A percentile compares a stretch with the other conserved stretches of the same genome.
These are phyloP conservation scores for Limosa lapponica DNA, from an alignment of 2,797 vertebrate genomes.

Conservation along the genomic window DNA sequence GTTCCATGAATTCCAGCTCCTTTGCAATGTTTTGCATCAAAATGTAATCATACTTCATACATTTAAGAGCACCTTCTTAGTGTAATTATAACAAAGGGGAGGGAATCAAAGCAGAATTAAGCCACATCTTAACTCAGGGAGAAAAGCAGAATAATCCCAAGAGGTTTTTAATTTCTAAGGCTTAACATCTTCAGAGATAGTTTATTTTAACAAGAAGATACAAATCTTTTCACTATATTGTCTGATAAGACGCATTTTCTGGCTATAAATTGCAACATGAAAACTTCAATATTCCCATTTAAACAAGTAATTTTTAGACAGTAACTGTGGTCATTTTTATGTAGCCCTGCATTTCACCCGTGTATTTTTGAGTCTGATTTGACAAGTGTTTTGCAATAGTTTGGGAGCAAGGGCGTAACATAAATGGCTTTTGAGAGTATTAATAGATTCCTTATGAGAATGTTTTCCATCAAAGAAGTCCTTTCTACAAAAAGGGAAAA, in stretches of 20 bases:
- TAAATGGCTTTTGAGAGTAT: not conserved
- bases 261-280: not conserved
- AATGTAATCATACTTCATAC: not conserved
- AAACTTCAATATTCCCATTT: not conserved
- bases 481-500: not conserved
- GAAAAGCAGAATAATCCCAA: not conserved
- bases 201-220: not conserved
- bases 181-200: not conserved
- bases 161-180: not conserved
- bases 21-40: not conserved
- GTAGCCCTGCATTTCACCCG: not conserved
- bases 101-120: not conserved
- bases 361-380: not conserved
- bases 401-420: not conserved
- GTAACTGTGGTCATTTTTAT: not conserved
- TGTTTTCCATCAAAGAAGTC: not conserved
- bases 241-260: not conserved
- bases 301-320: not conserved
- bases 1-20: not conserved
- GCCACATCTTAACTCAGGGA: not conserved
- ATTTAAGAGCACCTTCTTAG: not conserved
- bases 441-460: not conserved
- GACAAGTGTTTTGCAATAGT: not conserved
- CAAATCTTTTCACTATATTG: not conserved
- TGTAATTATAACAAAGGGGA: not conserved